Evolutionary conservation across 2,888 invertebrate genomes (phyloP).

Genomic region (Dryomyza anilis): DNA sequence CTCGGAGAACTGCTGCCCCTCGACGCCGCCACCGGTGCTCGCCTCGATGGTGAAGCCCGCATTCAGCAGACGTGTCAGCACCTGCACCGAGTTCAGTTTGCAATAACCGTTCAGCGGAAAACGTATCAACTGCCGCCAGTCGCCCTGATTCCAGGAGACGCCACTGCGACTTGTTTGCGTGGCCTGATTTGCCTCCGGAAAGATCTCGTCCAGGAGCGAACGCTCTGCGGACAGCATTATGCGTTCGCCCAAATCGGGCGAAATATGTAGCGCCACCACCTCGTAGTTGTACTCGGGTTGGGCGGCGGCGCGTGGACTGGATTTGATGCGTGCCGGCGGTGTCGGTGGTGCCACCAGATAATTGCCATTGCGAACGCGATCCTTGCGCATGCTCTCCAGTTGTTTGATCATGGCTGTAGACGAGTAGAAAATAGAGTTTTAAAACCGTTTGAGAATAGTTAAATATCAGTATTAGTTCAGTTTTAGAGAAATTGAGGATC

Average conservation of each 20-base stretch:
- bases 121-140: conserved; percentile 80
- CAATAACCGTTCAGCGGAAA: conserved; percentile 88
- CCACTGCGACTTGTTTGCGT: conserved; percentile 77
- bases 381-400: conserved; percentile 74
- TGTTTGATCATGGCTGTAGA: conserved; percentile 73
- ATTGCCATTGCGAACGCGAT: conserved; percentile 68
- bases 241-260: conserved; percentile 70
- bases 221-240: conserved; percentile 84
- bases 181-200: conserved; percentile 78
- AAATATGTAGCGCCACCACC: conserved; percentile 79
- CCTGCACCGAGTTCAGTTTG: conserved; percentile 86
- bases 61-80: conserved; percentile 79
- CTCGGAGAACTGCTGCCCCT: conserved; percentile 88
- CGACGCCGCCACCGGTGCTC: conserved; percentile 85
- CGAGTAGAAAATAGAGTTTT: conserved; percentile 40
- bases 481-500: too few relatives aligned
- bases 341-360: conserved; percentile 61
- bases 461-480: conserved; percentile 35
- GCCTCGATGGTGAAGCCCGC: conserved; percentile 79
- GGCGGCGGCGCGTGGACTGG: conserved; percentile 46
- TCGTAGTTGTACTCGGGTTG: conserved; percentile 67
- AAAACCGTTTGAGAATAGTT: not conserved
- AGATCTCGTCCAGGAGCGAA: conserved; percentile 75
- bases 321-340: conserved; percentile 55
- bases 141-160: conserved; percentile 81